Conservation (phyloP, 1,140 invertebrate species). For the Sycobia sp. region DNA sequence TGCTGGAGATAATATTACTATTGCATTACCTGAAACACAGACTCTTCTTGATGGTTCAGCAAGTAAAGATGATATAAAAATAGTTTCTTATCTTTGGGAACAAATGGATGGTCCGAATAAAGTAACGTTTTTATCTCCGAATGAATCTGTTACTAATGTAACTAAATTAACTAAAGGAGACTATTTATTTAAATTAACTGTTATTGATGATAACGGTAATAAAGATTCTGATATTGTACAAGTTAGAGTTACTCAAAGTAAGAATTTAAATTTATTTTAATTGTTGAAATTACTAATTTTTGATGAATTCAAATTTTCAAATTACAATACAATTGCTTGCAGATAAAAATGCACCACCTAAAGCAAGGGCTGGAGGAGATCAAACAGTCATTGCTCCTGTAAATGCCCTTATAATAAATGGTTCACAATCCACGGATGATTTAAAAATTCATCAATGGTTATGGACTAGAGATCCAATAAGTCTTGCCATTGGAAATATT, state of each 20-base stretch:
- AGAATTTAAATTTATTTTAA: slow-evolving; percentile 44
- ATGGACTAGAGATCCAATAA: slow-evolving; percentile 82
- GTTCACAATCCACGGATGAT: slow-evolving; percentile 85
- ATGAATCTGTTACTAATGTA: slow-evolving; percentile 73
- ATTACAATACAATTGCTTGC: slow-evolving; percentile 38
- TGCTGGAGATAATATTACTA: slow-evolving; percentile 68
- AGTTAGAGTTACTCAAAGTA: slow-evolving; percentile 90
- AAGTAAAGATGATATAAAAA: slow-evolving; percentile 85
- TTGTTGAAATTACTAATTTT: not conserved
- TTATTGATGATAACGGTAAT: slow-evolving; percentile 84
- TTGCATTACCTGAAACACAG: slow-evolving; percentile 81
- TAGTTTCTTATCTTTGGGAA: slow-evolving; percentile 82
- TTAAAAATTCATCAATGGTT: slow-evolving; percentile 82
- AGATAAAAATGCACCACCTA: slow-evolving; percentile 89
- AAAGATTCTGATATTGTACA: slow-evolving; percentile 72
- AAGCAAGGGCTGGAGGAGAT: slow-evolving; percentile 86
- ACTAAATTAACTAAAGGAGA: slow-evolving; percentile 81
- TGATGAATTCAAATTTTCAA: not conserved
- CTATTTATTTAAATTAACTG: slow-evolving; percentile 83
- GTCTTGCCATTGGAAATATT: slow-evolving; percentile 83
- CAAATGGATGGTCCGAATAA: slow-evolving; percentile 71
- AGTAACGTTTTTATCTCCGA: slow-evolving; percentile 56
- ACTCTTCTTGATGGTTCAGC: slow-evolving; percentile 77
- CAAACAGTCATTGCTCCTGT: slow-evolving; percentile 77
- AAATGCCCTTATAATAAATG: slow-evolving; percentile 80